Base-by-base conservation (phyloP, 2,113 vertebrate species). In the Emberiza fucata region DNA sequence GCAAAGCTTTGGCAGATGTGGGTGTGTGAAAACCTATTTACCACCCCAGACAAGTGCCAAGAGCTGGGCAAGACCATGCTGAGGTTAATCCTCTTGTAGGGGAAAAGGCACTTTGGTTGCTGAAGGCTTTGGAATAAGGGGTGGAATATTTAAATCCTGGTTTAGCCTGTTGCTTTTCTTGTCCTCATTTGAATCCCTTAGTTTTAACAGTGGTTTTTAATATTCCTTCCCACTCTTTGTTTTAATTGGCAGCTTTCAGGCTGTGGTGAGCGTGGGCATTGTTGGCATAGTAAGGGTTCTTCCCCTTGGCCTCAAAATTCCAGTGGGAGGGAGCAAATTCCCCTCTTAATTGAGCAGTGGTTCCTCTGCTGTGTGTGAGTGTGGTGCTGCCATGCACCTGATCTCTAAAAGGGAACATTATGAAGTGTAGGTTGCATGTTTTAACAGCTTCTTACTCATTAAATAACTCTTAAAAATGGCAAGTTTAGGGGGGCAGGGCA, bases 281-380 rank as follows among this genome's bases (percentile, higher is more conserved):
- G 57, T 80, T 94, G 45, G 65, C 27, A 14, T 31, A 16, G 56
- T 7, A 12, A 83, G 80, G 50, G 48, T 54, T 93, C 53, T 54
- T 93, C 53, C 66, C 47, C 60, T 81, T 0, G 0, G 60, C 61
- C 90, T 73, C 42, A 31, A 31, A 64, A 39, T 89, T 91, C 48
- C 89, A 81, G 77, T 35, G 65, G 81, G 87, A 89, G 84, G 73
- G 73, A 91, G 69, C 37, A 56, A 63, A 89, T 94, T 95, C 81
- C 35, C 21, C 16, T 63, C 44, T 56, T 86, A 92, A 92, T 66
- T 82, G 91, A 86, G 86, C 85, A 53, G 45, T 35, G 57, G n/a
- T 72, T 88, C 27, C 1, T 53, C 7, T 47, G 51, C 29, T 14
- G 14, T 29, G 28, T 48, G 63, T 20, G 63, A 40, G 31, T 6